Percentiles rank a stretch among this genome's conserved stretches.
Evolutionary conservation across 2,888 invertebrate species (phyloP).

Genomic region (Volucella zonaria): DNA sequence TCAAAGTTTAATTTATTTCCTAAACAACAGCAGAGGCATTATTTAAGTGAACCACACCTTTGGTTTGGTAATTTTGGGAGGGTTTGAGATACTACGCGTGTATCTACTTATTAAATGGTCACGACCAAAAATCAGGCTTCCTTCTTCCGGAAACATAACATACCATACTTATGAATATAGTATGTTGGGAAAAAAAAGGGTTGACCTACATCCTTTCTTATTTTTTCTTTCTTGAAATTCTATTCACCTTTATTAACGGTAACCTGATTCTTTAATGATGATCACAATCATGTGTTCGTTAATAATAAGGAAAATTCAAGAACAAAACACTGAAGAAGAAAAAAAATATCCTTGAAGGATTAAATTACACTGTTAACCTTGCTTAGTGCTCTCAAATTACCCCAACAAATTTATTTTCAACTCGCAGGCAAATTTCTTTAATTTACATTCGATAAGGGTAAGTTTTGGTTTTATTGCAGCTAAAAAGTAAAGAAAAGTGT

Average conservation of each 20-base stretch:
- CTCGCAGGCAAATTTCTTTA: neutral
- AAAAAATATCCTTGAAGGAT: constrained; percentile 16
- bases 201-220: constrained; percentile 62
- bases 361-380: constrained; percentile 53
- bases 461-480: no score
- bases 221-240: constrained; percentile 9
- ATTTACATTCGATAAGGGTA: no score
- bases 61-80: neutral
- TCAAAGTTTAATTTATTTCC: constrained; percentile 14
- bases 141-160: constrained; percentile 29
- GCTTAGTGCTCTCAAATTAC: constrained; percentile 31
- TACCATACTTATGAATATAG: neutral
- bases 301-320: constrained; percentile 9
- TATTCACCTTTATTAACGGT: constrained; percentile 15
- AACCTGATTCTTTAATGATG: constrained; percentile 58
- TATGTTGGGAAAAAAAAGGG: constrained; percentile 41
- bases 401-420: constrained; percentile 2
- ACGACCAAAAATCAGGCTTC: constrained; percentile 24
- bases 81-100: constrained; percentile 25
- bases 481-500: no score
- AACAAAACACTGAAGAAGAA: neutral
- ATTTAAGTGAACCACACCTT: constrained; percentile 12
- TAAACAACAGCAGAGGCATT: constrained; percentile 9
- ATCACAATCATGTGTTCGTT: constrained; percentile 46
- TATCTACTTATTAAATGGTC: constrained; percentile 8